Base-by-base conservation (phyloP, 2,797 vertebrate species). In the Dallia pectoralis region DNA sequence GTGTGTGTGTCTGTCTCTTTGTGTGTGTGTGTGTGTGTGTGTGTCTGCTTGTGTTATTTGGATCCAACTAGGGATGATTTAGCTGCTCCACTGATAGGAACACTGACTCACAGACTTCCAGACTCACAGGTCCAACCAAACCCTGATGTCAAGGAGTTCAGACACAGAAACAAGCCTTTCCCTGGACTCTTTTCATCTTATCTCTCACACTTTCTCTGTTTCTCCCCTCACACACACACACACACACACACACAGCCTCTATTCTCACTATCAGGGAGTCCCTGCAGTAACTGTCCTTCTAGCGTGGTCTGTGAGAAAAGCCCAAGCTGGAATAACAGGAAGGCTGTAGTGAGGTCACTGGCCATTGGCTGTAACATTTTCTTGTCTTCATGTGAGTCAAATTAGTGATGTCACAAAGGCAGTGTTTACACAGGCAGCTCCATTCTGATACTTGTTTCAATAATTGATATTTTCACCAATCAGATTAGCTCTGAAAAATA, bases 301-400 rank as follows among this genome's bases (percentile, higher is more conserved):
- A 12, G 25, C 25, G 19, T 44, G 53, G 77, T 19, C 32, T 47
- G 68, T 56, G 61, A 56, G 63, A 62, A n/a, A 16, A 56, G 30
- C 22, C 68, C 6, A 5, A 22, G 8, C 32, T 32, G 65, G 56
- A 79, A 75, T 75, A 79, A 79, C 73, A 72, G 73, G 66, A 75
- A 75, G 71, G 30, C 65, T 25, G 40, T 30, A 59, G 48, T 79
- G 69, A 79, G 70, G 70, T 72, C 73, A 79, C n/a, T 11, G 16
- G 70, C 56, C 73, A 59, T 48, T 79, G n/a, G 69, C 66, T 69
- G 48, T 25, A 25, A 25, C 19, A 4, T 71, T 40, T 15, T 29
- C 63, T 62, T 62, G 73, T 75, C 70, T 72, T 78, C 32, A 69
- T 51, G 65, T 69, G 72, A 67, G 68, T 44, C 72, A 65, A 67